phyloP scores from a whole-genome alignment of 2,113 vertebrate species.

The Ochotona curzoniae region DNA sequence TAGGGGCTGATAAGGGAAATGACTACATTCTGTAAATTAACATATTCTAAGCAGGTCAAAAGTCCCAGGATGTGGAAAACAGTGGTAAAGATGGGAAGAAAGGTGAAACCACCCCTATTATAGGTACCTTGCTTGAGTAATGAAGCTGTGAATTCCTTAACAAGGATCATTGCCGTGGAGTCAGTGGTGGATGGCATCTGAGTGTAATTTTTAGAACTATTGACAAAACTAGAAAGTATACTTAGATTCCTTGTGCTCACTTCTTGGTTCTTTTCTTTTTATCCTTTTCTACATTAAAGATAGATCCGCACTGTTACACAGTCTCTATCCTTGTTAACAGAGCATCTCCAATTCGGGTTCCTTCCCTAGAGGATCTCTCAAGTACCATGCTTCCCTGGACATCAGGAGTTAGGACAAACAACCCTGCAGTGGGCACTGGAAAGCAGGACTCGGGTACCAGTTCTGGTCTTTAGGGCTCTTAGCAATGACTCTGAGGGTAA shows the following conservation, averaged over 20 bases:
- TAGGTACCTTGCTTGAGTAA: conserved; percentile 7
- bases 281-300: not conserved
- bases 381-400: not conserved
- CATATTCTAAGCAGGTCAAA: conserved; percentile 79
- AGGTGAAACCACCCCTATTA: conserved; percentile 42
- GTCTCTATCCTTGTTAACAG: not conserved
- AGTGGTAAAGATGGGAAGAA: conserved; percentile 53
- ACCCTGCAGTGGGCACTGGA: not conserved
- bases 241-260: not conserved
- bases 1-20: conserved; percentile 79
- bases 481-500: not conserved
- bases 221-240: not conserved
- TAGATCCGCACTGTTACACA: not conserved
- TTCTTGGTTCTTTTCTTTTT: conserved; percentile 17
- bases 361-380: not conserved
- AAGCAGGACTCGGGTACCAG: not conserved
- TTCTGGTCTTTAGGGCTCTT: not conserved
- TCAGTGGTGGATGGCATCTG: conserved; percentile 45
- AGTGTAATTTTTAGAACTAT: not conserved
- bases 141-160: conserved; percentile 64
- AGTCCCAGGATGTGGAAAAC: conserved; percentile 53
- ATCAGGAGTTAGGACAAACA: not conserved
- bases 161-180: conserved; percentile 40
- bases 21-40: conserved; percentile 75
- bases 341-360: not conserved